A percentile compares a stretch with the other conserved stretches of the same genome.
These are phyloP conservation scores for Halcyon smyrnensis DNA, from an alignment of 2,797 vertebrate genomes.

Conservation along the genomic window DNA sequence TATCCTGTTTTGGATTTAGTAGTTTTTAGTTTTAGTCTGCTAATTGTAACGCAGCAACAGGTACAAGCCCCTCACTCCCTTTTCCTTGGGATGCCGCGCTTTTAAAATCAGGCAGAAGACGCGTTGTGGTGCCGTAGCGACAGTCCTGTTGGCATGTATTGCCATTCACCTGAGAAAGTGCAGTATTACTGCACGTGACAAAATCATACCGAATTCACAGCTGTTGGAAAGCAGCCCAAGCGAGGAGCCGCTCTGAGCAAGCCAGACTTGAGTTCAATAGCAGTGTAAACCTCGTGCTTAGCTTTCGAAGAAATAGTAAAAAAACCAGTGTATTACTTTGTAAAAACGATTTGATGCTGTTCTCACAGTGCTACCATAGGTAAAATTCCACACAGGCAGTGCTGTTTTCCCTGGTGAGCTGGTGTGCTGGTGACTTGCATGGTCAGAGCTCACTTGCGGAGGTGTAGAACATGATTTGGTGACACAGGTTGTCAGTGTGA, in stretches of 20 bases:
- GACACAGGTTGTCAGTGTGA: not conserved
- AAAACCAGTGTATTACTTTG: not conserved
- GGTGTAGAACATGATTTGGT: not conserved
- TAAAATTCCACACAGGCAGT: not conserved
- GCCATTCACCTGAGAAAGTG: not conserved
- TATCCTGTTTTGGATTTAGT: not conserved
- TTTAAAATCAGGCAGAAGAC: not conserved
- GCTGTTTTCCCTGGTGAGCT: not conserved
- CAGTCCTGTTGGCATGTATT: not conserved
- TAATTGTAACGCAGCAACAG: not conserved
- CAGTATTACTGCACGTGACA: not conserved
- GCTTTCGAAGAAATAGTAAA: not conserved
- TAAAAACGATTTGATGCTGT: not conserved
- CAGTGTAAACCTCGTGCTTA: not conserved
- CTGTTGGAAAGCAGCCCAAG: not conserved
- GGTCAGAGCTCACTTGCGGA: not conserved
- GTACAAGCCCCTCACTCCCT: not conserved
- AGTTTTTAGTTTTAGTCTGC: not conserved
- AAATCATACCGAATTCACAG: not conserved
- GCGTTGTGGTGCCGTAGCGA: rapidly evolving
- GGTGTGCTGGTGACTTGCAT: not conserved
- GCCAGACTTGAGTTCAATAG: not conserved
- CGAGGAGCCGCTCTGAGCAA: not conserved
- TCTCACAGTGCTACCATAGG: not conserved
- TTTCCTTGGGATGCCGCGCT: not conserved